phyloP scores from a whole-genome alignment of 2,113 vertebrate genomes.

The Cebus imitator region DNA sequence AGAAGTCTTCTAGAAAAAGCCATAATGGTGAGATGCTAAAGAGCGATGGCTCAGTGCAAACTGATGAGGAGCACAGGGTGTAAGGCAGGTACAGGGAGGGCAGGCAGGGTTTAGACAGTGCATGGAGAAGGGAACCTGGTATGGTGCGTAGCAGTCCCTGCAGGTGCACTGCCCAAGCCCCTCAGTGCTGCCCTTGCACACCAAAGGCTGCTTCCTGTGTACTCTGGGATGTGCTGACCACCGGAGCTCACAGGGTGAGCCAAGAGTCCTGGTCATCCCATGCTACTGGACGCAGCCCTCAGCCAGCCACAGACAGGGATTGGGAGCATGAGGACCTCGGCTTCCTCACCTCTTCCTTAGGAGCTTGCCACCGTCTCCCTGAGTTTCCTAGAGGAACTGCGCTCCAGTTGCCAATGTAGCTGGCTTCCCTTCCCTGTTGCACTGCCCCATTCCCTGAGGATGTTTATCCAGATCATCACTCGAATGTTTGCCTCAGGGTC shows the following conservation, averaged over 20 bases:
- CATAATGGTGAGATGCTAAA: neutral
- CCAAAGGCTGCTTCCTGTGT: neutral
- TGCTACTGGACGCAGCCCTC: neutral
- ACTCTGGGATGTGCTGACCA: neutral
- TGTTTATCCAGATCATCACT: neutral
- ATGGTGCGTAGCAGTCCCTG: accelerated
- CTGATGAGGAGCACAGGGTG: neutral
- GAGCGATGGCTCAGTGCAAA: neutral
- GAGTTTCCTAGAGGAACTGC: neutral
- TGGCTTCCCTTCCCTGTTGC: neutral
- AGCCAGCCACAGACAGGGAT: too few relatives aligned
- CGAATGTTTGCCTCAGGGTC: neutral
- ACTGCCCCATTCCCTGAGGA: neutral
- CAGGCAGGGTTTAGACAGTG: neutral
- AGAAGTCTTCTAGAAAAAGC: neutral
- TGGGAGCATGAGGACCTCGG: neutral
- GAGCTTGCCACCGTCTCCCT: neutral
- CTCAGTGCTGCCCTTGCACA: neutral
- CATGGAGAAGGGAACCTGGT: neutral
- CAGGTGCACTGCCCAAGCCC: neutral
- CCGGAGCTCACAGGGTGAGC: neutral
- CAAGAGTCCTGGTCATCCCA: neutral
- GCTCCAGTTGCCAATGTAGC: neutral
- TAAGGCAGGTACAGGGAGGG: too few relatives aligned
- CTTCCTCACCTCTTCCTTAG: neutral